Conservation (phyloP, 2,888 invertebrate species). For the Buathra laborator region DNA sequence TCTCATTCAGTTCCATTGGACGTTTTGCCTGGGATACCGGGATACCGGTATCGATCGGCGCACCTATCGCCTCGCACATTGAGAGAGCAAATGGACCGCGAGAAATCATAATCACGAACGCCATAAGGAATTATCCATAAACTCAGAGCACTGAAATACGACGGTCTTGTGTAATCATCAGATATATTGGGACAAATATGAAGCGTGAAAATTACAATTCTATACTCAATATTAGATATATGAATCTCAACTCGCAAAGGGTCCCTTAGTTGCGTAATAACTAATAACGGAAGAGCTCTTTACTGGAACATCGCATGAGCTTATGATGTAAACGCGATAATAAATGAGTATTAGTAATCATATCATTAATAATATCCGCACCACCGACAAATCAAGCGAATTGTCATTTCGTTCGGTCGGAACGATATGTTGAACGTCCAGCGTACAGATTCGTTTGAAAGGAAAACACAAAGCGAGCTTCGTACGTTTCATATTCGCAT, state of each 20-base stretch:
- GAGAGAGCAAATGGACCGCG: slow-evolving; percentile 6
- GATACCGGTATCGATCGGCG: slow-evolving; percentile 40
- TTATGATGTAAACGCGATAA: no score
- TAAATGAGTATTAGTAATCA: no score
- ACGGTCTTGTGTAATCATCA: background rate
- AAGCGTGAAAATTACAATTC: background rate
- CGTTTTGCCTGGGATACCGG: slow-evolving; percentile 16
- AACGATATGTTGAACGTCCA: no score
- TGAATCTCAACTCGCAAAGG: no score
- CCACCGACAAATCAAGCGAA: no score
- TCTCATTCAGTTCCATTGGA: slow-evolving; percentile 15
- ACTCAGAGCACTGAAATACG: background rate
- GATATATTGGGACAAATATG: background rate
- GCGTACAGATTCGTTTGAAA: no score
- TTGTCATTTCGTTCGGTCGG: no score
- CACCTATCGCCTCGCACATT: background rate
- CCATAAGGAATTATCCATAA: slow-evolving; percentile 23
- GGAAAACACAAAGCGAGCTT: background rate
- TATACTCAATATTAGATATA: background rate
- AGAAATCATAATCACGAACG: slow-evolving; percentile 32
- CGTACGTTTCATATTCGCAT: background rate
- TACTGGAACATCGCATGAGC: no score
- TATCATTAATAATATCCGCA: no score
- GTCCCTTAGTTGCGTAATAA: no score
- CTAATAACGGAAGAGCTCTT: no score